Conservation (phyloP, 2,797 vertebrate species). For the Anguilla marmorata region DNA sequence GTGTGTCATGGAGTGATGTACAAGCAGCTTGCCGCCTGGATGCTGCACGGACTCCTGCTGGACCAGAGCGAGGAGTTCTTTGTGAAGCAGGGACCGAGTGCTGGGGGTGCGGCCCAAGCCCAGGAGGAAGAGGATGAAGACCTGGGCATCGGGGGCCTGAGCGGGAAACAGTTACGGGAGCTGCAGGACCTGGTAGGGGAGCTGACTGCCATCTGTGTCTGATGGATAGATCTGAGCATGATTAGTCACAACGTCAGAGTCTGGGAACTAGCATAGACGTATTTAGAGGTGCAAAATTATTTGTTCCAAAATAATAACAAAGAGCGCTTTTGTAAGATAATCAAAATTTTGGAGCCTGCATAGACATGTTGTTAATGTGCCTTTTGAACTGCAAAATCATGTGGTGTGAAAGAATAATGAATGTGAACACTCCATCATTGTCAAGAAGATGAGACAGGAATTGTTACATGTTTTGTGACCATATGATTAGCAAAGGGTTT, state of each 20-base stretch:
- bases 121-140: conserved; percentile 96
- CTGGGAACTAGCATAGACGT: not conserved
- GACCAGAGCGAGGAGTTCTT: conserved; percentile 98
- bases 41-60: conserved; percentile 92
- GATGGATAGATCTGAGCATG: not conserved
- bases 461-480: not conserved
- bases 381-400: not conserved
- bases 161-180: conserved; percentile 91
- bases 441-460: not conserved
- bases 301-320: not conserved
- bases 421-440: not conserved
- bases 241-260: not conserved
- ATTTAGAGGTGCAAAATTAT: not conserved
- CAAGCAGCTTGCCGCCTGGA: conserved; percentile 98
- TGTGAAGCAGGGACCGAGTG: conserved; percentile 90
- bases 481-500: not conserved
- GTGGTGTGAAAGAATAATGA: conserved; percentile 7
- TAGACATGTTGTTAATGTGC: not conserved
- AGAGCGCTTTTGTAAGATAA: not conserved
- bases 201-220: not conserved
- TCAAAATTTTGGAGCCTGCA: not conserved
- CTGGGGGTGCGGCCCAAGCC: conserved; percentile 77
- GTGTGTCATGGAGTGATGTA: conserved; percentile 98
- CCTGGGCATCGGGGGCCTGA: conserved; percentile 92
- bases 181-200: conserved; percentile 91